Conservation (phyloP, 2,888 invertebrate genomes). For the Protodeltote pygarga region DNA sequence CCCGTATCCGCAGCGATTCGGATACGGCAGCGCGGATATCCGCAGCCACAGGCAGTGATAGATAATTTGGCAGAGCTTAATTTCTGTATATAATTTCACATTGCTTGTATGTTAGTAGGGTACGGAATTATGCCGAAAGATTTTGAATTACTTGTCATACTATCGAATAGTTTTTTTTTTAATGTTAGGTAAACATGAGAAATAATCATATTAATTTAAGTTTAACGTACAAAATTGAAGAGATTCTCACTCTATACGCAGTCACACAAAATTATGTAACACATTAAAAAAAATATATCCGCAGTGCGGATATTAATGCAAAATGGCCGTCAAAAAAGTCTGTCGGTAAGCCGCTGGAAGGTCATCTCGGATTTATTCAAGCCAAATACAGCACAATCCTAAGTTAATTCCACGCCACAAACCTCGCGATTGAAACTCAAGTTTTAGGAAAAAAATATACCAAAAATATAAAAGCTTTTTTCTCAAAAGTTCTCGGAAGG, state of each 20-base stretch:
- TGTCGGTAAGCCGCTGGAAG: no score
- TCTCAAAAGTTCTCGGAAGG: constrained; percentile 17
- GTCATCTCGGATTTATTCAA: constrained; percentile 37
- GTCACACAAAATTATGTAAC: no score
- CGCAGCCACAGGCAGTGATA: constrained; percentile 22
- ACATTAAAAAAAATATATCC: no score
- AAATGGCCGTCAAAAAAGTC: no score
- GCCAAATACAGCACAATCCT: constrained; percentile 27
- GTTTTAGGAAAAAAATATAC: constrained; percentile 32
- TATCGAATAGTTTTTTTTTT: no score
- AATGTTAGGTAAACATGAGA: no score
- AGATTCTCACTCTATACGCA: no score
- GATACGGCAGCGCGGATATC: constrained; percentile 41
- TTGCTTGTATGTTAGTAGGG: no score
- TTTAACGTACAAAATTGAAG: no score
- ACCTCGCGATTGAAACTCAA: constrained; percentile 27
- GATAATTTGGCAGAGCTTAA: constrained; percentile 18
- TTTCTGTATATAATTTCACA: constrained; percentile 22
- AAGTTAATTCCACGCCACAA: constrained; percentile 26
- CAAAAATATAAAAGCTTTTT: constrained; percentile 38
- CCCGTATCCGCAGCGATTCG: constrained; percentile 36
- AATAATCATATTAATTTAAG: no score
- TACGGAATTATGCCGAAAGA: no score
- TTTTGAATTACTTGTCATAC: no score
- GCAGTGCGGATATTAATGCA: constrained; percentile 7